Evolutionary conservation across 1,140 invertebrate species (phyloP).

Genomic region (Lethrus apterus): DNA sequence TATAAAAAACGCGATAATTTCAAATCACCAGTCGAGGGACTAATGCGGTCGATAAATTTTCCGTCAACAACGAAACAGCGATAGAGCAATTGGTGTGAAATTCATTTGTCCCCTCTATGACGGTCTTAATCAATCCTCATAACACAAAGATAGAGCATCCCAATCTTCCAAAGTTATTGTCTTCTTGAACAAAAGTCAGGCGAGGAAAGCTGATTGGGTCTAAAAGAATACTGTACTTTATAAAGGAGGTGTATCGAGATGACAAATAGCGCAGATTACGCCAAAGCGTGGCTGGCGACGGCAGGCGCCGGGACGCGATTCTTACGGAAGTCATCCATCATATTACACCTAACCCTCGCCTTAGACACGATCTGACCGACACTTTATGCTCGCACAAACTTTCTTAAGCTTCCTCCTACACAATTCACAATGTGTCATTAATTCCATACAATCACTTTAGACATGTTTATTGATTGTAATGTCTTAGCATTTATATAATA

Average conservation of each 20-base stretch:
- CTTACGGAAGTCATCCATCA: conserved; percentile 32
- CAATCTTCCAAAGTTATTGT: conserved; percentile 32
- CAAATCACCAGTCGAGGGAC: conserved; percentile 22
- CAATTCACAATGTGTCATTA: no score
- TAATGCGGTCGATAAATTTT: conserved; percentile 32
- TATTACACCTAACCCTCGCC: conserved; percentile 22
- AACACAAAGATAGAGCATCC: conserved; percentile 34
- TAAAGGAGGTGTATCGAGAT: conserved; percentile 37
- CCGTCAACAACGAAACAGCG: conserved; percentile 29
- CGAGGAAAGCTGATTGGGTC: conserved; percentile 32
- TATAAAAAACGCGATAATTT: conserved; percentile 28
- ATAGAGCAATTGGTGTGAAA: conserved; percentile 37
- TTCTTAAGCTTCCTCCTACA: conserved; percentile 4
- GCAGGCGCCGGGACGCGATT: conserved; percentile 29
- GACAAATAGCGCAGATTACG: conserved; percentile 37
- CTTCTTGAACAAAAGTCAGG: conserved; percentile 32
- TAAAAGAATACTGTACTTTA: conserved; percentile 37
- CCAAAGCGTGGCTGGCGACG: conserved; percentile 30
- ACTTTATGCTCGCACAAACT: conserved; percentile 7
- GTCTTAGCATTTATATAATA: no score
- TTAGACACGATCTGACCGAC: conserved; percentile 7
- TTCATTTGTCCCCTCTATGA: conserved; percentile 32
- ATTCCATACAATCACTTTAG: no score
- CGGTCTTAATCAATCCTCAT: conserved; percentile 37
- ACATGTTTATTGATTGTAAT: no score